Conservation (phyloP, 2,888 invertebrate genomes). For the Allolobophora icterica region DNA sequence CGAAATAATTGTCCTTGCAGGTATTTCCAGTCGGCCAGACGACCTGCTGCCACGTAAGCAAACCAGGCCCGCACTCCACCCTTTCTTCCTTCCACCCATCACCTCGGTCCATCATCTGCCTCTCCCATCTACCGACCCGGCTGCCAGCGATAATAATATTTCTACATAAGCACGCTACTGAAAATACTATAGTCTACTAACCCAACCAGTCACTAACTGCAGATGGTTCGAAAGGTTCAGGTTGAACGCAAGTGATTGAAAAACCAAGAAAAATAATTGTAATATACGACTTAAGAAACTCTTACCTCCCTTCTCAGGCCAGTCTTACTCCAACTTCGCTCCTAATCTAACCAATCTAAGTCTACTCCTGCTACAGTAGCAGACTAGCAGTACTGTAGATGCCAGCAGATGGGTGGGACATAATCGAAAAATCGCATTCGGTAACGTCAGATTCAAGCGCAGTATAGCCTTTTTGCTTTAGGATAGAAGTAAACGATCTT, state of each 20-base stretch:
- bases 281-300: not conserved
- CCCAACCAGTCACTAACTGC: not conserved
- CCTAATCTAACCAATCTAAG: not conserved
- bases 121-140: not conserved
- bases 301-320: not conserved
- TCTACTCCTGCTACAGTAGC: too few species aligned
- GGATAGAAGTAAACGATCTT: too few species aligned
- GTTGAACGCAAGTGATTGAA: not conserved
- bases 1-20: not conserved
- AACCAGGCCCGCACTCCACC: not conserved
- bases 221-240: not conserved
- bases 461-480: too few species aligned
- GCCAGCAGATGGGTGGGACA: not conserved
- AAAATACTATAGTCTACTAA: not conserved
- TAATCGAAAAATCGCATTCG: not conserved
- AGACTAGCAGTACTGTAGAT: not conserved
- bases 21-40: constrained; percentile 11
- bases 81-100: constrained; percentile 9
- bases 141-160: not conserved
- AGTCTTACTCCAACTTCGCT: not conserved
- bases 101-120: constrained; percentile 3
- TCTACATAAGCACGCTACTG: not conserved
- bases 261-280: not conserved
- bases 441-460: not conserved
- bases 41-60: not conserved